Percentiles rank a stretch among this genome's conserved stretches.
phyloP scores from a whole-genome alignment of 2,888 invertebrate genomes.

The Ecdyonurus torrentis region DNA sequence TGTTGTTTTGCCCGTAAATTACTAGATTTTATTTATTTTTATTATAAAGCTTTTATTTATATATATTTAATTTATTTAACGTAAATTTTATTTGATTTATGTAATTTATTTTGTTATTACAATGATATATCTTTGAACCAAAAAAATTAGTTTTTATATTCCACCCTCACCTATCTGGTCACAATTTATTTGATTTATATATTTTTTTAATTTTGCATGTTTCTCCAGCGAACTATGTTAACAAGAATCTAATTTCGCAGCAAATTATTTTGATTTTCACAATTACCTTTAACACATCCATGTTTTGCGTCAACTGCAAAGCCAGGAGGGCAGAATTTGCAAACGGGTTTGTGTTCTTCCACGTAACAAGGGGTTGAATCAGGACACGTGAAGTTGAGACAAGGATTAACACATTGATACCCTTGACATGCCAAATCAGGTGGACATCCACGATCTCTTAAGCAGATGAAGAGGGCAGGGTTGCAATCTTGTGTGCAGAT shows the following conservation, averaged over 20 bases:
- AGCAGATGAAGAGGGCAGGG: conserved; percentile 64
- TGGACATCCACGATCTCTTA: conserved; percentile 79
- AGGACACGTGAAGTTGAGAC: conserved; percentile 69
- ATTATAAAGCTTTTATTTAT: not conserved
- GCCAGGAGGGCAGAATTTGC: conserved; percentile 91
- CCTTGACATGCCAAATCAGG: conserved; percentile 69
- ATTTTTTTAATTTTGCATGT: not conserved
- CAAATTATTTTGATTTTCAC: not conserved
- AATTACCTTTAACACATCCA: conserved; percentile 92
- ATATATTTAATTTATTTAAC: not conserved
- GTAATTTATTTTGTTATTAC: not conserved
- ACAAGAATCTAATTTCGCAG: not conserved
- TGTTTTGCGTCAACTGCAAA: conserved; percentile 80
- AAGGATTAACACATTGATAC: conserved; percentile 82
- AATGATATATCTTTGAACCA: not conserved
- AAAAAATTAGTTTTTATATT: not conserved
- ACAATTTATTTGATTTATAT: not conserved
- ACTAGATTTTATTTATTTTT: not conserved
- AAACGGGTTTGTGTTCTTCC: conserved; percentile 86
- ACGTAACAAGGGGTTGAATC: conserved; percentile 78
- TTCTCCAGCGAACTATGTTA: not conserved
- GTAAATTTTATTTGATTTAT: not conserved
- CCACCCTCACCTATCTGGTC: not conserved
- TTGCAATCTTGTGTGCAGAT: conserved; percentile 76
- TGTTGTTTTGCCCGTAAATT: not conserved